Percentiles rank a stretch among this genome's conserved stretches.
Evolutionary conservation across 2,797 vertebrate genomes (phyloP).

Genomic region (Pipistrellus nathusii): DNA sequence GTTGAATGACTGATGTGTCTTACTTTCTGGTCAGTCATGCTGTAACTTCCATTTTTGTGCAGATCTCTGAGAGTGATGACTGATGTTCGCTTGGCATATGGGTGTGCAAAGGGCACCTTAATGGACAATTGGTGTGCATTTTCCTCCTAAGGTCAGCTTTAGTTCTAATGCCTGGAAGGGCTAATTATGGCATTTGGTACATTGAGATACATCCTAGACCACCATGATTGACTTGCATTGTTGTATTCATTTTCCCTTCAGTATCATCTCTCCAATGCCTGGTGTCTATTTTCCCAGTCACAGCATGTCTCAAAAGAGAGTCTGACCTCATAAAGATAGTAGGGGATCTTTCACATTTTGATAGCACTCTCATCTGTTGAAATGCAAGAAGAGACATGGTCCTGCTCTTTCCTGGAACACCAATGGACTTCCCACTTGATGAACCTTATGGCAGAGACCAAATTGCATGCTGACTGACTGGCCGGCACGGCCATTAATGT

Average conservation of each 20-base stretch:
- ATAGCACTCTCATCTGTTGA: slow-evolving; percentile 26
- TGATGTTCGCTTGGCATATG: background rate
- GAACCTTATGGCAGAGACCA: background rate
- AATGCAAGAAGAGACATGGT: background rate
- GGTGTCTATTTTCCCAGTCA: background rate
- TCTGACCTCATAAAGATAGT: background rate
- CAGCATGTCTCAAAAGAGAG: background rate
- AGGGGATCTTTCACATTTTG: slow-evolving; percentile 29
- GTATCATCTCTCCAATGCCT: background rate
- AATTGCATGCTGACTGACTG: no score
- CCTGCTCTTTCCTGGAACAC: background rate
- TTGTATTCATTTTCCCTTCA: background rate
- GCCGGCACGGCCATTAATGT: background rate
- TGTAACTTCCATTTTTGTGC: background rate
- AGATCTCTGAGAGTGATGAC: background rate
- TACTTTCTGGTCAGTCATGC: background rate
- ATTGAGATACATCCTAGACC: background rate
- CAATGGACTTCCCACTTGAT: background rate
- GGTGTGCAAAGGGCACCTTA: background rate
- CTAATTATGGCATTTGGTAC: background rate
- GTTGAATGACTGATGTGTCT: slow-evolving; percentile 1
- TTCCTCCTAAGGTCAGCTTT: background rate
- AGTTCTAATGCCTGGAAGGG: background rate
- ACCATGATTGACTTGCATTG: background rate
- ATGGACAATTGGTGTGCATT: background rate